Base-by-base conservation (phyloP, 2,888 invertebrate species). In the Malachius bipustulatus region DNA sequence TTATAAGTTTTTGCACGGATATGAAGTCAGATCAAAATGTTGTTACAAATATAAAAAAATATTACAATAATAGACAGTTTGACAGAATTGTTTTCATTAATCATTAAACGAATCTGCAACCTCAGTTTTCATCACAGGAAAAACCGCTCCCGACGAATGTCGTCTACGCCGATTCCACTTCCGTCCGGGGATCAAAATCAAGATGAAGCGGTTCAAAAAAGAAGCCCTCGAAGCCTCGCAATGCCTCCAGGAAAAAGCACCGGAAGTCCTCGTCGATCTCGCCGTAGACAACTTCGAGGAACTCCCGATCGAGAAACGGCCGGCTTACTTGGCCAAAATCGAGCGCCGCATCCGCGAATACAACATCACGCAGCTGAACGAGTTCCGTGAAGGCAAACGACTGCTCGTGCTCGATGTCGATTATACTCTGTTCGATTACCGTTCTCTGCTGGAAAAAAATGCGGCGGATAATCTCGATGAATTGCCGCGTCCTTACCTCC, bases 141-240 rank as follows among this genome's bases (percentile, higher is more conserved):
- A 90, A 68, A 71, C 78, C 32, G 83, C 89, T 1, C 73, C 77
- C 31, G 87, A 91, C 60, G 81, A 80, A 46, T 75, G 78, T 47
- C 72, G 73, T 30, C 64, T 94, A n/a, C 71, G 75, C 1, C 71
- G 75, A 32, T 58, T 93, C 40, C 82, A 82, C 50, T 63, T 94
- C 15, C 91, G 91, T 57, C 76, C 81, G 0, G 85, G 85, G 36
- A 81, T 85, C 45, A 93, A 93, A 62, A 71, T 96, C 6, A 93
- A 96, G 90, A 83, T 96, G 83, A 91, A 96, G 75, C 96, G 96
- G 0, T 93, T 91, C 0, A 66, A 87, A 2, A 94, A 96, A 56
- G 84, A 90, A 50, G 90, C 87, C 35, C 90, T 91, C 51, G 81
- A 80, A 27, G 82, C 83, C 52, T 88, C 82, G 0, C 77, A 77